Evolutionary conservation across 2,888 invertebrate species (phyloP).

Genomic region (Rhagophthalmus giganteus): DNA sequence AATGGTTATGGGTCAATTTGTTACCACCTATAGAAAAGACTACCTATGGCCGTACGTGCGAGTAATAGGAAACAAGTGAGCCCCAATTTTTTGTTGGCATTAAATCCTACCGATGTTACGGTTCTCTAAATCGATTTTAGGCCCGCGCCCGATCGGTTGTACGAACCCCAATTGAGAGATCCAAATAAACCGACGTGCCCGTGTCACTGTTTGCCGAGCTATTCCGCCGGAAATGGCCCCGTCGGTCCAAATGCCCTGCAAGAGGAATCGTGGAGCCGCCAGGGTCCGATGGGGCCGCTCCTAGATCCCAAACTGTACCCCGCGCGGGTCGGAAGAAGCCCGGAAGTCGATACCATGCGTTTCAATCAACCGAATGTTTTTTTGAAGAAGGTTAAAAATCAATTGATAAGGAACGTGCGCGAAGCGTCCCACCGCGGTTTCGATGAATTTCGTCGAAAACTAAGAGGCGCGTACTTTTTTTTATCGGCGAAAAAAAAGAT

Average conservation of each 20-base stretch:
- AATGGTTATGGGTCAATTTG: conserved; percentile 63
- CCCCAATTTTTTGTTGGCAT: no score
- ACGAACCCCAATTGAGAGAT: conserved; percentile 57
- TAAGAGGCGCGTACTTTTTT: no score
- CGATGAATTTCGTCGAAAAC: no score
- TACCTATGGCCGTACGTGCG: conserved; percentile 63
- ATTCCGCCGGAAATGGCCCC: conserved; percentile 28
- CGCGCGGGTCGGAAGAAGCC: conserved; percentile 60
- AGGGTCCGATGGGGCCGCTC: conserved; percentile 64
- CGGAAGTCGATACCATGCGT: conserved; percentile 60
- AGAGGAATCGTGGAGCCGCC: conserved; percentile 53
- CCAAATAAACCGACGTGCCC: conserved; percentile 41
- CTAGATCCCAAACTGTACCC: conserved; percentile 66
- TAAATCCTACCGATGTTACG: not conserved
- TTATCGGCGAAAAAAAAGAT: no score
- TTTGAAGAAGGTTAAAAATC: conserved; percentile 64
- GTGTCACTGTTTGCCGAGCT: conserved; percentile 40
- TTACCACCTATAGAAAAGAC: conserved; percentile 66
- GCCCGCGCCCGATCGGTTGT: conserved; percentile 55
- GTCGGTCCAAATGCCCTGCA: conserved; percentile 44
- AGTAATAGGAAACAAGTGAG: conserved; percentile 49
- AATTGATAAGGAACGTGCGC: no score
- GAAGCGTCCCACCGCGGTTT: no score
- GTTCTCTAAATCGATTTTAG: conserved; percentile 52
- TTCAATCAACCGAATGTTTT: conserved; percentile 66